Evolutionary conservation across 1,140 invertebrate species (phyloP).

Genomic region (Leptinotarsa texana): DNA sequence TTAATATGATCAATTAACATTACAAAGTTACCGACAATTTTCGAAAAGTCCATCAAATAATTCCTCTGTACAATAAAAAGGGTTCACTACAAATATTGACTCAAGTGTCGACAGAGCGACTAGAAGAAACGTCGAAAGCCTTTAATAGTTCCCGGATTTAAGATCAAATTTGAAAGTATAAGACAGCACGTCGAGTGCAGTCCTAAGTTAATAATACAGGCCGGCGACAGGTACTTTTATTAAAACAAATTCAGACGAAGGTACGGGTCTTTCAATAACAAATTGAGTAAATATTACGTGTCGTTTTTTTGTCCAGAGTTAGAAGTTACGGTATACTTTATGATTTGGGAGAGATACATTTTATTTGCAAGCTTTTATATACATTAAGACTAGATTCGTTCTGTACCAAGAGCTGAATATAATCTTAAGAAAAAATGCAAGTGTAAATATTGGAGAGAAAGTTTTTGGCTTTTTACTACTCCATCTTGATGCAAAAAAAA

Average conservation of each 20-base stretch:
- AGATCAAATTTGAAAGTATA: not conserved
- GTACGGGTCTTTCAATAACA: not conserved
- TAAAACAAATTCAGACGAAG: conserved; percentile 8
- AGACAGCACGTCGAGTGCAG: not conserved
- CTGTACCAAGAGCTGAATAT: too few relatives aligned
- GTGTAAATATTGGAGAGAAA: too few relatives aligned
- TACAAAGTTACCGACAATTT: not conserved
- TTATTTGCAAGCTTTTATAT: too few relatives aligned
- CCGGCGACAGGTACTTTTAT: conserved; percentile 5
- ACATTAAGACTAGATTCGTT: too few relatives aligned
- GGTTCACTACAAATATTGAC: not conserved
- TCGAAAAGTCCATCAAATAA: conserved; percentile 1
- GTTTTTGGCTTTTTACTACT: too few relatives aligned
- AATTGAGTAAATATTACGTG: not conserved
- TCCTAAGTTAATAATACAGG: conserved; percentile 6
- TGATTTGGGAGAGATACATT: too few relatives aligned
- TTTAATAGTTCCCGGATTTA: not conserved
- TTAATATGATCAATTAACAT: not conserved
- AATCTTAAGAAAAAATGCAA: too few relatives aligned
- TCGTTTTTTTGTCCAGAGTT: not conserved
- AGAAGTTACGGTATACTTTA: too few relatives aligned
- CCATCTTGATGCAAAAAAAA: too few relatives aligned
- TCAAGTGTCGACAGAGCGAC: not conserved
- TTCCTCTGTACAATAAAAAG: not conserved
- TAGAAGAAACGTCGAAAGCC: not conserved